Evolutionary conservation across 64 coral and sea anemone species (phyloP).

Genomic region (Hydrozoanthus tunicans): DNA sequence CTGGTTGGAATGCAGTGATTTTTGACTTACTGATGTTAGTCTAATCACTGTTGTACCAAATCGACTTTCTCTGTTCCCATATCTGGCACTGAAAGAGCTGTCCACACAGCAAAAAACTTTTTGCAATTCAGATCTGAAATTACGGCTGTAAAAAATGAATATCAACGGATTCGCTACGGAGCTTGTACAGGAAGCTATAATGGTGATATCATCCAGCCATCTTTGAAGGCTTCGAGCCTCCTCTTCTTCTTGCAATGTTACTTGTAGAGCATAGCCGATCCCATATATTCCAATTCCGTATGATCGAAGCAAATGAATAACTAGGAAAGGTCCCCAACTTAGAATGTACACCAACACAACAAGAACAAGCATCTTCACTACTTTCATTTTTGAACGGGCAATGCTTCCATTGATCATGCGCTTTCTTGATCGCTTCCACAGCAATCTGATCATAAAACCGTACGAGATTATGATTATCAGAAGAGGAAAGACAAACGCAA

Average conservation of each 20-base stretch:
- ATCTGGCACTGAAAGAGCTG: neutral
- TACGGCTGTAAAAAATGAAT: slow-evolving; percentile 34
- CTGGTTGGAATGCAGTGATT: neutral
- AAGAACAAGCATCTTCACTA: slow-evolving; percentile 20
- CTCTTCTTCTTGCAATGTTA: neutral
- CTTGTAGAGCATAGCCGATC: neutral
- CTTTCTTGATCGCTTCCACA: slow-evolving; percentile 27
- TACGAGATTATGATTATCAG: slow-evolving; percentile 4
- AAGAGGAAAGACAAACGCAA: slow-evolving; percentile 43
- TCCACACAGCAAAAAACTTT: neutral
- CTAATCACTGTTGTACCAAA: neutral
- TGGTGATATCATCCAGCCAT: neutral
- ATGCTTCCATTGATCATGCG: slow-evolving; percentile 23
- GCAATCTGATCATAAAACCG: neutral
- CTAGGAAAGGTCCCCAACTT: slow-evolving; percentile 36
- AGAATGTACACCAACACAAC: slow-evolving; percentile 18
- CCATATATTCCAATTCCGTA: slow-evolving; percentile 21
- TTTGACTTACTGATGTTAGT: neutral
- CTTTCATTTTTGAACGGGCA: slow-evolving; percentile 19
- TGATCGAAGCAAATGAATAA: neutral
- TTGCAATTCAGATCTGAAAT: slow-evolving; percentile 25
- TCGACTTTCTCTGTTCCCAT: neutral
- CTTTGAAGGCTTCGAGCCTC: neutral
- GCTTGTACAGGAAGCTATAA: slow-evolving; percentile 27
- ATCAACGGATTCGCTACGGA: slow-evolving; percentile 27